Percentiles rank a stretch among this genome's conserved stretches.
These are phyloP conservation scores for Cyrtorhinus lividipennis DNA, from an alignment of 1,140 invertebrate genomes.

Conservation along the genomic window DNA sequence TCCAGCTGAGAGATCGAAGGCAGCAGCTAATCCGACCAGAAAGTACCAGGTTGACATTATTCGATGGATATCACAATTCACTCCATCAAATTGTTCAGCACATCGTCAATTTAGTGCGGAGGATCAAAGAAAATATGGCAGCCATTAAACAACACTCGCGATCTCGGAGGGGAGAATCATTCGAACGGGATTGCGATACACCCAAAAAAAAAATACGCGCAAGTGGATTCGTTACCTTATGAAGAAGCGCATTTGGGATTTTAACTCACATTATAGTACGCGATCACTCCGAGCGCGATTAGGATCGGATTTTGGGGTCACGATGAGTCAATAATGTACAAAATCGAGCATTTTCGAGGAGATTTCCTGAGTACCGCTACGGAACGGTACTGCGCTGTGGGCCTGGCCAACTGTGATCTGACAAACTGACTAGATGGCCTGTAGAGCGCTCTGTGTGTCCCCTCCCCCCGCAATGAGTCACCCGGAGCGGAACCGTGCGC, in stretches of 20 bases:
- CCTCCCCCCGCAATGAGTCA: too few species aligned
- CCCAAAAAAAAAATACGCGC: too few species aligned
- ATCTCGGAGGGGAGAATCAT: neutral
- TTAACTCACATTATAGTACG: neutral
- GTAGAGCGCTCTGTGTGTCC: neutral
- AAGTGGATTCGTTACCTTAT: neutral
- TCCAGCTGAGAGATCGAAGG: neutral
- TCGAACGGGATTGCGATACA: neutral
- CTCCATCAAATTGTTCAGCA: neutral
- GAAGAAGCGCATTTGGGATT: neutral
- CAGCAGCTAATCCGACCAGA: neutral
- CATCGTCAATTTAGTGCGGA: neutral
- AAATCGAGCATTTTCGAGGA: neutral
- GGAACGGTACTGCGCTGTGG: neutral
- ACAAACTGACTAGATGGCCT: neutral
- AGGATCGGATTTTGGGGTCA: neutral
- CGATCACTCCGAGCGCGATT: neutral
- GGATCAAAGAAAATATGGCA: neutral
- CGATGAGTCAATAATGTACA: neutral
- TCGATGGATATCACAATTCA: neutral
- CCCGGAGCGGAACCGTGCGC: too few species aligned
- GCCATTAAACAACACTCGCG: conserved; percentile 4
- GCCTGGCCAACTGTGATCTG: neutral
- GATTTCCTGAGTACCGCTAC: neutral
- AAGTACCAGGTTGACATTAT: conserved; percentile 10